Evolutionary conservation across 2,113 vertebrate genomes (phyloP).

Genomic region (Tenebrosternarchus preto): DNA sequence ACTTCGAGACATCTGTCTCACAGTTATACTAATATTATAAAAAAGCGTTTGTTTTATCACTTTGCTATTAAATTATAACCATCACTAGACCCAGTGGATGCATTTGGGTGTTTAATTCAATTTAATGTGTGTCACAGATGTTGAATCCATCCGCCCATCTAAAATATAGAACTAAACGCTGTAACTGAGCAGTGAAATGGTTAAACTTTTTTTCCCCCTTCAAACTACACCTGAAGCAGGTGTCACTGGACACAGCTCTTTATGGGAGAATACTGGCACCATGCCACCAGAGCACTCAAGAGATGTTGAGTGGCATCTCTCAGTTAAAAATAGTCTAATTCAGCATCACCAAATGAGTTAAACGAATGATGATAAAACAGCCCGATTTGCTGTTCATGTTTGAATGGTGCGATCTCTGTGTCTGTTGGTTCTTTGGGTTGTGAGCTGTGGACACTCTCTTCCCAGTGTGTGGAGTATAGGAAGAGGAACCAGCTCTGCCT

Average conservation of each 20-base stretch:
- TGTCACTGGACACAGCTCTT: background rate
- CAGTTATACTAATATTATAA: background rate
- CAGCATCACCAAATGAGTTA: background rate
- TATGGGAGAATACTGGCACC: background rate
- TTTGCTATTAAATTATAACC: conserved; percentile 3
- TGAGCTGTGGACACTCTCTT: background rate
- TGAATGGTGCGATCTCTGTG: background rate
- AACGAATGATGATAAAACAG: conserved; percentile 1
- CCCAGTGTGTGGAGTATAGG: background rate
- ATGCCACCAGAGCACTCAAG: background rate
- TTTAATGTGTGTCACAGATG: background rate
- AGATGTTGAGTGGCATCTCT: background rate
- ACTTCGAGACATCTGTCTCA: conserved; percentile 7
- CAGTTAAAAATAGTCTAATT: background rate
- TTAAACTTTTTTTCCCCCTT: background rate
- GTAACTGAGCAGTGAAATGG: background rate
- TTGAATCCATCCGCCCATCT: background rate
- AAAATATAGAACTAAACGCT: background rate
- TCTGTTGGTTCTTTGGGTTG: background rate
- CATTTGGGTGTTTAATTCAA: background rate
- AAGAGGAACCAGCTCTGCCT: background rate
- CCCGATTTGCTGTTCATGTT: background rate
- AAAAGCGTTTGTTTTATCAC: background rate
- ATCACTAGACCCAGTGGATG: background rate
- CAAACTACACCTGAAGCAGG: background rate